A percentile compares a stretch with the other conserved stretches of the same genome.
These are phyloP conservation scores for Dipus sagitta DNA, from an alignment of 2,797 vertebrate species.

Conservation along the genomic window DNA sequence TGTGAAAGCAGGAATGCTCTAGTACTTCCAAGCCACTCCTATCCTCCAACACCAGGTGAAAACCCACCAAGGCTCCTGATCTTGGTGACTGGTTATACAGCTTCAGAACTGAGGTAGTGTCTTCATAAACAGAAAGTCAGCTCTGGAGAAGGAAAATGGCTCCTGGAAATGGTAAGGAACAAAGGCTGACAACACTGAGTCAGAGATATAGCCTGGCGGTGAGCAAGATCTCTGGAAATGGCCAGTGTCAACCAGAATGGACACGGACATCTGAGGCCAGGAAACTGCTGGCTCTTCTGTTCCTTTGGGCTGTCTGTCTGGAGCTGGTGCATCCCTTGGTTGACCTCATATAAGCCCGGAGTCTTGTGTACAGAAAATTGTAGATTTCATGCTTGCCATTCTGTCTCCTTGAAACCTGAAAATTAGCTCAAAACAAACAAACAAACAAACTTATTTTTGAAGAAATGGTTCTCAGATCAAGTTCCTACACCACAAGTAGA, in stretches of 20 bases:
- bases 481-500: neutral
- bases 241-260: neutral
- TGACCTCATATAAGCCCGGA: neutral
- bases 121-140: neutral
- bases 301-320: neutral
- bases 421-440: neutral
- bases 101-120: neutral
- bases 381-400: no score
- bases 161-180: neutral
- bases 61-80: neutral
- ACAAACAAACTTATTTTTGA: neutral
- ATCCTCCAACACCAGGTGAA: neutral
- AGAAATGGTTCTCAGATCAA: neutral
- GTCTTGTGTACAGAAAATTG: neutral
- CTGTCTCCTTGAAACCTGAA: neutral
- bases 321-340: neutral
- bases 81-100: neutral
- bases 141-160: neutral
- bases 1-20: fast-evolving
- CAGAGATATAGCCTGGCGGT: neutral
- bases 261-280: neutral
- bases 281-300: neutral
- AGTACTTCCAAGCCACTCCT: neutral
- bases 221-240: neutral
- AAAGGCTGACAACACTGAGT: neutral